Percentiles rank a stretch among this genome's conserved stretches.
These are phyloP conservation scores for Sebastolobus alascanus DNA, from an alignment of 2,797 vertebrate species.

Conservation along the genomic window DNA sequence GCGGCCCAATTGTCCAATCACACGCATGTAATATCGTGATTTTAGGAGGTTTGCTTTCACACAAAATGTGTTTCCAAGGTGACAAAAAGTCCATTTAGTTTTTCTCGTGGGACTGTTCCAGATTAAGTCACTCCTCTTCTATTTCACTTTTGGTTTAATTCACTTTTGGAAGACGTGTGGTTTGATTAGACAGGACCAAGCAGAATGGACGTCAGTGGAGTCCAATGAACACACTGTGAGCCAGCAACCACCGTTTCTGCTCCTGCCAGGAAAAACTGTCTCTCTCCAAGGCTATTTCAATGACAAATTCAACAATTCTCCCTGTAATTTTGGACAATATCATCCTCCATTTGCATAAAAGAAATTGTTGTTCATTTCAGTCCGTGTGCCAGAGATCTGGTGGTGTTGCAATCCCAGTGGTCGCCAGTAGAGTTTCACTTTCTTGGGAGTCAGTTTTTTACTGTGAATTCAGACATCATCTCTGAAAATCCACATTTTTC, in stretches of 20 bases:
- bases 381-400: slow-evolving; percentile 39
- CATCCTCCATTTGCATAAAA: slow-evolving; percentile 73
- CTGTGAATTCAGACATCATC: neutral
- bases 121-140: slow-evolving; percentile 34
- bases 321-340: slow-evolving; percentile 66
- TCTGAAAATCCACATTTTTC: neutral
- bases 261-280: slow-evolving; percentile 57
- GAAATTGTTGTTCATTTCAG: slow-evolving; percentile 61
- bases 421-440: slow-evolving; percentile 27
- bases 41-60: too few relatives aligned
- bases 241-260: slow-evolving; percentile 60
- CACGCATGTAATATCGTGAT: neutral
- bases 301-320: slow-evolving; percentile 63
- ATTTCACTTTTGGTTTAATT: slow-evolving; percentile 23
- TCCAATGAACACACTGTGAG: slow-evolving; percentile 40
- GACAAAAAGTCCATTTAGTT: neutral
- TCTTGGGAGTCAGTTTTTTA: slow-evolving; percentile 22
- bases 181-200: slow-evolving; percentile 47
- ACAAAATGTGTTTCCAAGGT: neutral
- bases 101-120: neutral
- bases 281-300: slow-evolving; percentile 62
- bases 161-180: slow-evolving; percentile 37
- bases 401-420: slow-evolving; percentile 28
- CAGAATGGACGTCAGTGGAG: slow-evolving; percentile 51
- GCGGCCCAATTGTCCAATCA: neutral